Conservation (phyloP, 64 coral and sea anemone genomes). For the Stichodactyla mertensii region DNA sequence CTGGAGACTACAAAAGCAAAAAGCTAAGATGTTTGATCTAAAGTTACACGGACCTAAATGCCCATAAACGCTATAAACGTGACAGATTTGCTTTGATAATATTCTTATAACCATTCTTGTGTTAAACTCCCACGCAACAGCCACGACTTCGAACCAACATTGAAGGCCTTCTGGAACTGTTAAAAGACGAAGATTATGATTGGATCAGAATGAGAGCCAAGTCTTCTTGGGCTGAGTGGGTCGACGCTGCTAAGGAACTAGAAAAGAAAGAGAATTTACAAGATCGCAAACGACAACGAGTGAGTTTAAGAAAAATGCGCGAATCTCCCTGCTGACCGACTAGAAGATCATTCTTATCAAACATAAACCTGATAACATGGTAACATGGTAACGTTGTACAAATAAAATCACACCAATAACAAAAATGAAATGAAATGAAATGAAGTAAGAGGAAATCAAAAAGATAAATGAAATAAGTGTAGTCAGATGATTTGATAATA, state of each 20-base stretch:
- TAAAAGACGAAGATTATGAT: conserved; percentile 25
- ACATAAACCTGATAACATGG: not conserved
- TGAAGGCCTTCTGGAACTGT: conserved; percentile 28
- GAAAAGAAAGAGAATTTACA: conserved; percentile 16
- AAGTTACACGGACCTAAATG: too few species aligned
- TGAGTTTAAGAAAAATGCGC: not conserved
- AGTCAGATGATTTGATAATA: too few species aligned
- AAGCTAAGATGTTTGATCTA: too few species aligned
- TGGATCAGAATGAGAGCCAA: conserved; percentile 71
- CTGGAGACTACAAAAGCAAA: too few species aligned
- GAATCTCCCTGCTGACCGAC: too few species aligned
- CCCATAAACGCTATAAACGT: too few species aligned
- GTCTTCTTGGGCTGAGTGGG: conserved; percentile 60
- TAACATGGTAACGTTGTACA: not conserved
- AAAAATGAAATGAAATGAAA: too few species aligned
- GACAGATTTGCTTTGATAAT: not conserved
- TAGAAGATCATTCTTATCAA: not conserved
- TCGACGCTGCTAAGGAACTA: conserved; percentile 36
- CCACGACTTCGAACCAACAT: conserved; percentile 53
- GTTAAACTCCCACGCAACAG: not conserved
- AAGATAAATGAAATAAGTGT: too few species aligned
- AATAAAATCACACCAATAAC: too few species aligned
- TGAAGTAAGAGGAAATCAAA: too few species aligned
- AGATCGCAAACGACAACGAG: conserved; percentile 35
- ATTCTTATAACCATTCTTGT: not conserved